A percentile compares a stretch with the other conserved stretches of the same genome.
Conservation (phyloP, 2,888 invertebrate genomes). For the Melolontha melolontha region DNA sequence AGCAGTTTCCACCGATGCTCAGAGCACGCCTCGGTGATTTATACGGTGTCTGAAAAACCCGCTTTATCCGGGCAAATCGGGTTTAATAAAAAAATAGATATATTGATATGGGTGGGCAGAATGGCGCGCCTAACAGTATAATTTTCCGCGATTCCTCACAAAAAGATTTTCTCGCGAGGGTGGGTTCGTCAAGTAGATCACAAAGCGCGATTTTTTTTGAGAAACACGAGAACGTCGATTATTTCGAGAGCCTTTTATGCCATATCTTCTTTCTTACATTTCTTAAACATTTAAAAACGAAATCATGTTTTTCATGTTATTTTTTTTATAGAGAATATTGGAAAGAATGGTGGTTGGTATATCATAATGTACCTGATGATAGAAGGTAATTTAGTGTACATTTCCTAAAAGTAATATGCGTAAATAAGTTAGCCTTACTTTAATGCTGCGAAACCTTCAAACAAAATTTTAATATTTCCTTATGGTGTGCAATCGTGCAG, state of each 20-base stretch:
- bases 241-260: slow-evolving; percentile 26
- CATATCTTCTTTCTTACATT: neutral
- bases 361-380: too few species aligned
- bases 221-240: slow-evolving; percentile 19
- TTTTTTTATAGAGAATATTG: too few species aligned
- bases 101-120: slow-evolving; percentile 40
- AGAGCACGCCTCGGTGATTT: slow-evolving; percentile 88
- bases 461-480: too few species aligned
- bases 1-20: slow-evolving; percentile 95
- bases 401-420: too few species aligned
- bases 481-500: too few species aligned
- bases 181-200: slow-evolving; percentile 53
- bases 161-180: slow-evolving; percentile 54
- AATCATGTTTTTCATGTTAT: too few species aligned
- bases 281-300: too few species aligned
- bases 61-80: slow-evolving; percentile 33
- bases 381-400: too few species aligned
- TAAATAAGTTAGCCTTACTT: too few species aligned
- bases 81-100: slow-evolving; percentile 22
- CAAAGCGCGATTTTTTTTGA: slow-evolving; percentile 40
- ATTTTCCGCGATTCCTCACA: slow-evolving; percentile 41
- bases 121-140: slow-evolving; percentile 39
- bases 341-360: too few species aligned
- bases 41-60: slow-evolving; percentile 68
- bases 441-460: too few species aligned